Evolutionary conservation across 2,797 vertebrate genomes (phyloP), one percentile per base, ranked within the genome.

Genomic region (Coregonus suidteri): DNA sequence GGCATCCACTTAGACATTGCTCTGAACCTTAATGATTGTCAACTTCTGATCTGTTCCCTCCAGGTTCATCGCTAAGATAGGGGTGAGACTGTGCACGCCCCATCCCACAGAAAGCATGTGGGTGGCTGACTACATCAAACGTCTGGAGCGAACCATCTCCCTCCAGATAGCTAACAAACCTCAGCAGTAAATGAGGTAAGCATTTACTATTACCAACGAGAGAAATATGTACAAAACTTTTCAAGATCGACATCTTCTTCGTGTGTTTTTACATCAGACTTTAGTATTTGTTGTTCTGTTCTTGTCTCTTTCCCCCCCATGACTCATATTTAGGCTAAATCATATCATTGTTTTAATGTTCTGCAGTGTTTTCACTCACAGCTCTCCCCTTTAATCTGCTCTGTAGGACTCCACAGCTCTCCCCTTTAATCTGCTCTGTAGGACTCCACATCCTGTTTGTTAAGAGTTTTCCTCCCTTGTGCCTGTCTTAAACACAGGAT

Each of bases 41-140:
- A 41, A 41, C 7, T 9, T 41, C 7, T 9, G 41, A 41, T 41
- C 7, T 9, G 41, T 9, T 41, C 41, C 25, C 64, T 51, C 35
- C 59, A 75, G 73, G 59, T 75, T 75, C 62, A 30, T 51, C 7
- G 66, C 35, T 4, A 75, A 65, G 62, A 31, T 1, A 3, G 73
- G 73, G 6, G 1, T 25, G 35, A 47, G 35, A 2, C 37, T 75
- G 59, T 75, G 73, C n/a, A 30, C 37, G 2, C 73, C 73, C 25
- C 73, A 65, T 62, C 73, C 73, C 59, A 75, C 7, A 18, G 6
- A 66, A 4, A 75, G 73, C 37, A 66, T 9, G 1, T 75, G 73
- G 73, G 73, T 75, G 37, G 5, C 59, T 16, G 6, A 18, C 14
- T 15, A 15, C 18, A 66, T 75, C 62, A 66, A 20, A 9, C 72